Evolutionary conservation across 2,888 invertebrate genomes (phyloP).

Genomic region (Neocrepidodera transversa): DNA sequence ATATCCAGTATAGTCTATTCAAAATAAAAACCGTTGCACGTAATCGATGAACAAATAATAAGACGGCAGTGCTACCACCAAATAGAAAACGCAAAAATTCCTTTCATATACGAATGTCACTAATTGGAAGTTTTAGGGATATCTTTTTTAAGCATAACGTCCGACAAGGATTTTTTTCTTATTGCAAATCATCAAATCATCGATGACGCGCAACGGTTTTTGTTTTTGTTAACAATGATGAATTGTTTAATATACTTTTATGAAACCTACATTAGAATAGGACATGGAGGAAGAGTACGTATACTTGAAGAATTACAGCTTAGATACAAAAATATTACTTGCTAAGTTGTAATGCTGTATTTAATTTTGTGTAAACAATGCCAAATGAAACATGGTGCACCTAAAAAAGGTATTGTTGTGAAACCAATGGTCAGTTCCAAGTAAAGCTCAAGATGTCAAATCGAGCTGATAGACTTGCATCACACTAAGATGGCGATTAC

Average conservation of each 20-base stretch:
- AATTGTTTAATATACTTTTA: conserved; percentile 45
- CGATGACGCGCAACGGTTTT: too few relatives aligned
- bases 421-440: conserved; percentile 13
- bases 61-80: too few relatives aligned
- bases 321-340: conserved; percentile 49
- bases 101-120: too few relatives aligned
- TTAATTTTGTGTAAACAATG: conserved; percentile 45
- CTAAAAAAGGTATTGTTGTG: conserved; percentile 38
- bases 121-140: too few relatives aligned
- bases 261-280: conserved; percentile 45
- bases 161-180: too few relatives aligned
- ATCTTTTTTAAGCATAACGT: too few relatives aligned
- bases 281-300: conserved; percentile 47
- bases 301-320: conserved; percentile 48
- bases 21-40: too few relatives aligned
- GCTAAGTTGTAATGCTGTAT: conserved; percentile 45
- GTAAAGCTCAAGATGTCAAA: conserved; percentile 6
- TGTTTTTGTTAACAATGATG: conserved; percentile 47
- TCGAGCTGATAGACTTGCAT: conserved; percentile 37
- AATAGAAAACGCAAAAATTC: too few relatives aligned
- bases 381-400: conserved; percentile 42
- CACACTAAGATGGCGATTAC: conserved; percentile 36
- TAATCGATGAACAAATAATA: too few relatives aligned
- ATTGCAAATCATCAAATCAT: too few relatives aligned
- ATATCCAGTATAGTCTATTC: too few relatives aligned